Evolutionary conservation across 1,140 invertebrate genomes (phyloP).

Genomic region (Frieseomelitta varia): DNA sequence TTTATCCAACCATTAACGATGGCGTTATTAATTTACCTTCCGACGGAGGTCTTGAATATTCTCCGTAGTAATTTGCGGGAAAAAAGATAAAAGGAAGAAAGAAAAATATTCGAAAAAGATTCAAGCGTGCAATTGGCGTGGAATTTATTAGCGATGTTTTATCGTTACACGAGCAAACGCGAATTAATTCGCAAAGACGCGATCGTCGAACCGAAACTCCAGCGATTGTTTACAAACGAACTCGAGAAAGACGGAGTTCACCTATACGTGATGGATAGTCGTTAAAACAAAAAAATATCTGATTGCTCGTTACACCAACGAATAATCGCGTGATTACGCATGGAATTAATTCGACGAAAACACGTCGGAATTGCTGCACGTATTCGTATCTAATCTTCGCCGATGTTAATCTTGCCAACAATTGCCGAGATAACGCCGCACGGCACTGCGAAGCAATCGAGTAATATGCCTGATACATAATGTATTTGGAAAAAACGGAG

Average conservation of each 20-base stretch:
- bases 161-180: neutral
- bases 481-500: neutral
- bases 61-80: neutral
- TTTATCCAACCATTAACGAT: slow-evolving; percentile 5
- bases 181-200: neutral
- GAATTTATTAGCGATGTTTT: neutral
- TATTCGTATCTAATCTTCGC: slow-evolving; percentile 63
- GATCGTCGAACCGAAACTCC: neutral
- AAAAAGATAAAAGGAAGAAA: neutral
- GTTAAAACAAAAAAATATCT: neutral
- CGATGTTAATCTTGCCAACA: slow-evolving; percentile 56
- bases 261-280: neutral
- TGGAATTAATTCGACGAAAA: slow-evolving; percentile 50
- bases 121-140: neutral
- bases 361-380: neutral
- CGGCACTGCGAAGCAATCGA: slow-evolving; percentile 6
- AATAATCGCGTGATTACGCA: slow-evolving; percentile 30
- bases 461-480: neutral
- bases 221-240: neutral
- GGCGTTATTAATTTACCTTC: slow-evolving; percentile 2
- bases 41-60: neutral
- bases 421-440: slow-evolving; percentile 51
- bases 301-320: slow-evolving; percentile 28
- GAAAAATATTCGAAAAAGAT: neutral
- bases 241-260: slow-evolving; percentile 5